These are phyloP conservation scores for Grapholita molesta DNA, from an alignment of 1,140 invertebrate genomes.

Conservation along the genomic window DNA sequence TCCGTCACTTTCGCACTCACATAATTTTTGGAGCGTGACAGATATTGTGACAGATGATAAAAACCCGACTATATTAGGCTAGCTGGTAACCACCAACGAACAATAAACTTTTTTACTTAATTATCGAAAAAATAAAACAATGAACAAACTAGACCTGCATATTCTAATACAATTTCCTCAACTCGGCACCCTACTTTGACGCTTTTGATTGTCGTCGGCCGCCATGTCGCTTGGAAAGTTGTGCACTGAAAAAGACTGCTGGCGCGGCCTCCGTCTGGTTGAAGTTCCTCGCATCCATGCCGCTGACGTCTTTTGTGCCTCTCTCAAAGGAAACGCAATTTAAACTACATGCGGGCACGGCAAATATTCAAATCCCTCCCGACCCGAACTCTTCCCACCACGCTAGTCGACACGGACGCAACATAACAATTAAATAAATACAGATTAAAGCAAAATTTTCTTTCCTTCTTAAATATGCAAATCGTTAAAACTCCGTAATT, in stretches of 20 bases:
- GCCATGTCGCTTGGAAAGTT: conserved; percentile 29
- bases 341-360: conserved; percentile 56
- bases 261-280: conserved; percentile 27
- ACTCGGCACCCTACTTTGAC: conserved; percentile 31
- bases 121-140: neutral
- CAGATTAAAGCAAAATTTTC: conserved; percentile 35
- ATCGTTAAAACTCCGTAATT: conserved; percentile 46
- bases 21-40: too few relatives aligned
- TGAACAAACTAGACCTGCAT: neutral
- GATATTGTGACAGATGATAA: too few relatives aligned
- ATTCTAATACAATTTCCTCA: conserved; percentile 11
- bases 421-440: conserved; percentile 43
- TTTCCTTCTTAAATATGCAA: conserved; percentile 26
- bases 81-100: too few relatives aligned
- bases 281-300: conserved; percentile 35
- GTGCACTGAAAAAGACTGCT: conserved; percentile 37
- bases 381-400: conserved; percentile 32
- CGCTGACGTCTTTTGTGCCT: conserved; percentile 34
- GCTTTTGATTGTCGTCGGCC: conserved; percentile 35
- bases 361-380: conserved; percentile 45
- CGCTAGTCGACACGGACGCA: conserved; percentile 15
- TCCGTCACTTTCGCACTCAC: too few relatives aligned
- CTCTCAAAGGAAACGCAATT: conserved; percentile 58
- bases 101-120: too few relatives aligned
- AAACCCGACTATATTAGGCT: too few relatives aligned